Evolutionary conservation across 2,888 invertebrate genomes (phyloP).

Genomic region (Plusia festucae): DNA sequence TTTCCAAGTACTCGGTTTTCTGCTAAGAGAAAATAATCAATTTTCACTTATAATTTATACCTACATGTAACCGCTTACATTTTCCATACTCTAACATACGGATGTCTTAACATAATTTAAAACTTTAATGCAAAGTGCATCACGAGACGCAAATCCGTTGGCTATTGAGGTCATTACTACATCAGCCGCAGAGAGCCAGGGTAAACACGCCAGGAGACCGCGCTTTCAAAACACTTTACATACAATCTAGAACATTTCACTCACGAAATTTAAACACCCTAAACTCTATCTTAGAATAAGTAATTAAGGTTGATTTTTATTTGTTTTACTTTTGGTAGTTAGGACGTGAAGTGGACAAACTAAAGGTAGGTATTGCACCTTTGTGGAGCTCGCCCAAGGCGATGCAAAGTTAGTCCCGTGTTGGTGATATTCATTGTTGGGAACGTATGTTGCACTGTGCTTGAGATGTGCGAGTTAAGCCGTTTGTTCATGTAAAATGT

Average conservation of each 20-base stretch:
- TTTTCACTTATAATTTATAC: no score
- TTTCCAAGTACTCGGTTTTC: no score
- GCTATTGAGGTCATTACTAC: constrained; percentile 66
- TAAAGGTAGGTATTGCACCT: constrained; percentile 59
- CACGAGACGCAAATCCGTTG: constrained; percentile 48
- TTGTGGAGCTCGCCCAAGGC: constrained; percentile 64
- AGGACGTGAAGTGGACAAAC: constrained; percentile 13
- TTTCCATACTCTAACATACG: constrained; percentile 5
- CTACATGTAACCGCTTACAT: not conserved
- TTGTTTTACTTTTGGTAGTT: constrained; percentile 9
- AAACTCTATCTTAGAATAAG: constrained; percentile 12
- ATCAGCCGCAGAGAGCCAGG: constrained; percentile 54
- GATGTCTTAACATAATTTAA: constrained; percentile 12
- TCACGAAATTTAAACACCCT: not conserved
- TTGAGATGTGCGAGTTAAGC: constrained; percentile 44
- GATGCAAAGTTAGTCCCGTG: constrained; percentile 60
- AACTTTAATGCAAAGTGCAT: constrained; percentile 30
- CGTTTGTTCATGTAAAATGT: constrained; percentile 44
- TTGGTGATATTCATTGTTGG: constrained; percentile 62
- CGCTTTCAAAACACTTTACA: constrained; percentile 55
- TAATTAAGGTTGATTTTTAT: constrained; percentile 19
- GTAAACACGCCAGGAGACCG: constrained; percentile 59
- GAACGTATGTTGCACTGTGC: constrained; percentile 38
- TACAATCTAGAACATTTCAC: constrained; percentile 39
- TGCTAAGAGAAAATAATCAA: no score